Evolutionary conservation across 2,113 vertebrate genomes (phyloP).

Genomic region (Aptenodytes forsteri): DNA sequence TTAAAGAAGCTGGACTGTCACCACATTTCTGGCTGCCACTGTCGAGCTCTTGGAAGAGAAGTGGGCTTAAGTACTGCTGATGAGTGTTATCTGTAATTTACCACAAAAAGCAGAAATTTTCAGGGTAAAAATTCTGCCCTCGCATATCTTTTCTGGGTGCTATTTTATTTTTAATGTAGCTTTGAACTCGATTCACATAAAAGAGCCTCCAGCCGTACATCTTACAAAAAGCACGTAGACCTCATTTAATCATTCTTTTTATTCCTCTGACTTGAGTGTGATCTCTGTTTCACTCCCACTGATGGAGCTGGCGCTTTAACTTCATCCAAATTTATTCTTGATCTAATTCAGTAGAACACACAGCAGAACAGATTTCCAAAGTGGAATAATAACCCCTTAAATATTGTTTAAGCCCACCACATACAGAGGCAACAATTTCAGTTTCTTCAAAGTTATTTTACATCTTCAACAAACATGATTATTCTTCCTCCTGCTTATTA

Average conservation of each 20-base stretch:
- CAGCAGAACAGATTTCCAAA: not conserved
- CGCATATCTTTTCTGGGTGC: not conserved
- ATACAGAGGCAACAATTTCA: not conserved
- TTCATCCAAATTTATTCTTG: constrained; percentile 29
- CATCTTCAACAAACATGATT: not conserved
- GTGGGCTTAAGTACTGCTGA: constrained; percentile 10
- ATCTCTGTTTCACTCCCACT: constrained; percentile 14
- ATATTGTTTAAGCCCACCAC: not conserved
- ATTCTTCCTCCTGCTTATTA: not conserved
- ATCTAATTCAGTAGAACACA: constrained; percentile 19
- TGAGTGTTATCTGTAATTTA: constrained; percentile 27
- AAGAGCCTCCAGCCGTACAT: constrained; percentile 19
- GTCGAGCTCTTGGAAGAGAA: not conserved
- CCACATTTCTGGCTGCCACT: not conserved
- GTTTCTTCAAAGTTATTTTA: not conserved
- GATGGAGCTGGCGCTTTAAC: constrained; percentile 27
- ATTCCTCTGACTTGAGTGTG: constrained; percentile 42
- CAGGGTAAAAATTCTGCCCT: constrained; percentile 46
- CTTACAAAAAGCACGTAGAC: constrained; percentile 6
- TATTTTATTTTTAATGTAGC: constrained; percentile 59
- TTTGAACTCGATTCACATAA: constrained; percentile 50
- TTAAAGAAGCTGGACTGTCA: not conserved
- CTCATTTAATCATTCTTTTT: constrained; percentile 61
- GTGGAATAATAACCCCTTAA: constrained; percentile 15
- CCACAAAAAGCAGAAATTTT: constrained; percentile 32